Conservation (phyloP, 2,888 invertebrate species). For the Leptarthrus brevirostris region DNA sequence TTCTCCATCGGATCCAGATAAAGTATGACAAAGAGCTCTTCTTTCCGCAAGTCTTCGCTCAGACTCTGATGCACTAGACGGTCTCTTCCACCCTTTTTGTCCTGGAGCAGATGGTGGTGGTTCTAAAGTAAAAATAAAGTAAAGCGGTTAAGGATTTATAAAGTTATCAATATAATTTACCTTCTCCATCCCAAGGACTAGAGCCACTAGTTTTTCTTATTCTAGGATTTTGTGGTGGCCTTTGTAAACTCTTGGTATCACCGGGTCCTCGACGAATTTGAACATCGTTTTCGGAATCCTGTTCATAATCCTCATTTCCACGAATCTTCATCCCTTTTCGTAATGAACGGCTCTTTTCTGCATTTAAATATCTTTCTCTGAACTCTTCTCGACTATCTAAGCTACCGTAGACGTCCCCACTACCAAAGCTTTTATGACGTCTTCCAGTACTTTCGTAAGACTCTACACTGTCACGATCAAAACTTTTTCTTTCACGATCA, state of each 20-base stretch:
- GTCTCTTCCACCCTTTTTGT: slow-evolving; percentile 70
- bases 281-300: slow-evolving; percentile 68
- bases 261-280: slow-evolving; percentile 58
- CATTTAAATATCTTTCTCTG: slow-evolving; percentile 63
- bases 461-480: slow-evolving; percentile 66
- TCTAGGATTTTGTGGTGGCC: slow-evolving; percentile 58
- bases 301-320: slow-evolving; percentile 69
- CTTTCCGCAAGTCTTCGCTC: slow-evolving; percentile 66
- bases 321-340: slow-evolving; percentile 64
- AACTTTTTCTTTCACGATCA: slow-evolving; percentile 65
- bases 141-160: background rate
- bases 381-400: slow-evolving; percentile 66
- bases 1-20: slow-evolving; percentile 70
- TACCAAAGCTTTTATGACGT: slow-evolving; percentile 65
- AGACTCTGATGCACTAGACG: slow-evolving; percentile 71
- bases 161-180: slow-evolving; percentile 55
- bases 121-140: slow-evolving; percentile 55
- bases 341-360: slow-evolving; percentile 63
- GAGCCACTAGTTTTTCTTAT: slow-evolving; percentile 66
- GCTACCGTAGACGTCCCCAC: slow-evolving; percentile 66
- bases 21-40: slow-evolving; percentile 61
- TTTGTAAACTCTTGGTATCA: slow-evolving; percentile 63
- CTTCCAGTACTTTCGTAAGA: slow-evolving; percentile 65
- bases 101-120: slow-evolving; percentile 58
- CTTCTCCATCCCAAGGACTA: slow-evolving; percentile 71